A percentile compares a stretch with the other conserved stretches of the same genome.
Conservation (phyloP, 2,113 vertebrate genomes). For the Campylomormyrus tamandua region DNA sequence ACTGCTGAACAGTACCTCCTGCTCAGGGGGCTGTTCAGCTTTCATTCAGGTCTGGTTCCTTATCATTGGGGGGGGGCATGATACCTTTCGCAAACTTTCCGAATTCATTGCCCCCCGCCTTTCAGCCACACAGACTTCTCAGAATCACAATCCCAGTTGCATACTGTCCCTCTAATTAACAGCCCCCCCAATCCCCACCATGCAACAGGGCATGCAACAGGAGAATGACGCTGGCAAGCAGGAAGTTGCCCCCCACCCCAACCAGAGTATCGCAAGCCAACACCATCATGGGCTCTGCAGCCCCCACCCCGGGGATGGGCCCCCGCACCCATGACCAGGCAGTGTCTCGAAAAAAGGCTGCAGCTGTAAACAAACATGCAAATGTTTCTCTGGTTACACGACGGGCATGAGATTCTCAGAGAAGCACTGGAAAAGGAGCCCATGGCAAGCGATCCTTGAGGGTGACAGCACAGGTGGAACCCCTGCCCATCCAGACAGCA, state of each 20-base stretch:
- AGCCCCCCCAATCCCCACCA: not conserved
- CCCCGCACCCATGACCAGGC: not conserved
- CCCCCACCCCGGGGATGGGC: not conserved
- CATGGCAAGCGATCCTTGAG: not conserved
- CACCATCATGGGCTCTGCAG: not conserved
- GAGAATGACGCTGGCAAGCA: not conserved
- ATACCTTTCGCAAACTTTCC: not conserved
- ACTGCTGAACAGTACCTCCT: not conserved
- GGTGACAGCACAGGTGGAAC: not conserved
- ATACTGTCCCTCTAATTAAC: not conserved
- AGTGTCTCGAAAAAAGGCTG: not conserved
- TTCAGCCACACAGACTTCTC: not conserved
- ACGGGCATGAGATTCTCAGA: not conserved
- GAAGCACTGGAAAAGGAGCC: not conserved
- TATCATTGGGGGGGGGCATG: not conserved
- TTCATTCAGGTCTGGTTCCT: no score
- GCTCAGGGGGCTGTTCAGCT: not conserved
- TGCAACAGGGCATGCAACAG: constrained; percentile 6
- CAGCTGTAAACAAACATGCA: not conserved
- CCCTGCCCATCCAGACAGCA: not conserved
- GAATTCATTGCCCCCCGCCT: not conserved
- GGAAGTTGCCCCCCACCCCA: not conserved
- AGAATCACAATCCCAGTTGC: constrained; percentile 8
- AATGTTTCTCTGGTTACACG: not conserved
- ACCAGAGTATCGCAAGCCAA: not conserved